Conservation (phyloP, 2,113 vertebrate genomes). For the Neomonachus schauinslandi region DNA sequence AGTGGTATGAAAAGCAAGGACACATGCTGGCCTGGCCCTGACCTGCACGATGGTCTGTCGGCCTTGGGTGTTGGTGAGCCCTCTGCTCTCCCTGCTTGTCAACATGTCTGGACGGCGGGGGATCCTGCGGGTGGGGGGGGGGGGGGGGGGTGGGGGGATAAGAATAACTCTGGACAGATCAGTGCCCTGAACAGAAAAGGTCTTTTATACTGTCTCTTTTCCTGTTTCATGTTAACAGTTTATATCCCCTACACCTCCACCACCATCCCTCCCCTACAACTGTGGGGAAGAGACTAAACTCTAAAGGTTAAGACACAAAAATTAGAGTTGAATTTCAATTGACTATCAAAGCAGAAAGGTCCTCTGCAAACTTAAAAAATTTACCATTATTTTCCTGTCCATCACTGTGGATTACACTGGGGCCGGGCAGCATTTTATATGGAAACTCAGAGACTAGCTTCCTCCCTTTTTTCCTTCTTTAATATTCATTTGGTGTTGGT, state of each 20-base stretch:
- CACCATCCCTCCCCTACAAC: background rate
- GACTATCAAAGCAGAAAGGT: background rate
- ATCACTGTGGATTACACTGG: background rate
- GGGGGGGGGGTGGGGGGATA: rapidly evolving
- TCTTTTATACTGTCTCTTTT: background rate
- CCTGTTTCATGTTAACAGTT: background rate
- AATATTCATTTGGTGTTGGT: background rate
- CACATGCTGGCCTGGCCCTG: background rate
- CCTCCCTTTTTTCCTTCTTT: background rate
- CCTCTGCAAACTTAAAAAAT: background rate
- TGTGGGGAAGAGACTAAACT: background rate
- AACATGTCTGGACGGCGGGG: background rate
- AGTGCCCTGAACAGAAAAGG: background rate
- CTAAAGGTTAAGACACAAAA: background rate
- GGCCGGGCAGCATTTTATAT: background rate
- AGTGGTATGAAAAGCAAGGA: background rate
- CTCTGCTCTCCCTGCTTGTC: background rate
- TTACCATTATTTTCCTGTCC: background rate
- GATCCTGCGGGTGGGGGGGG: background rate
- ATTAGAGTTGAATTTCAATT: background rate
- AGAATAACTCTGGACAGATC: background rate
- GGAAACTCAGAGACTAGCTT: background rate
- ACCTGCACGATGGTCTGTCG: background rate
- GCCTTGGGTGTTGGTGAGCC: background rate
- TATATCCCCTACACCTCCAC: background rate